These are phyloP conservation scores for Parapsyche elsis DNA, from an alignment of 1,140 invertebrate species.

Conservation along the genomic window DNA sequence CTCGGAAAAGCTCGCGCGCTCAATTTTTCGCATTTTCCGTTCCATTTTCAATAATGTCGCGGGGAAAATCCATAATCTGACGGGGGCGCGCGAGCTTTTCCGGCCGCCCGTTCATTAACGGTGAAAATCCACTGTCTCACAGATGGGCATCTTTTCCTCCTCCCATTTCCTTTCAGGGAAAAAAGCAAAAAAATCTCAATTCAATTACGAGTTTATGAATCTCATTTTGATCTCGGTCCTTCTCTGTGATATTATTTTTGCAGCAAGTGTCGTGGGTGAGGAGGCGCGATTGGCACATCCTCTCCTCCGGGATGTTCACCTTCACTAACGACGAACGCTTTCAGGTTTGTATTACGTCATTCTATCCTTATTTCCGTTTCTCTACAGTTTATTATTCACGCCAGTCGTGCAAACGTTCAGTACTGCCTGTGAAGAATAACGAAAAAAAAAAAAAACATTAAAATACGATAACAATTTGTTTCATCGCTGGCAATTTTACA, in stretches of 20 bases:
- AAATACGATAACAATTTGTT: not conserved
- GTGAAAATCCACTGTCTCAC: constrained; percentile 35
- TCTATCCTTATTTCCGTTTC: not conserved
- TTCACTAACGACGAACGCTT: constrained; percentile 94
- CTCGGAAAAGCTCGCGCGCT: no score
- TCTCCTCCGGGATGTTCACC: constrained; percentile 89
- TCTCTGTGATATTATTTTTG: constrained; percentile 55
- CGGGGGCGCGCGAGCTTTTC: not conserved
- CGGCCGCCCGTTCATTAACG: constrained; percentile 12
- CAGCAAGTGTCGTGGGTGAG: constrained; percentile 91
- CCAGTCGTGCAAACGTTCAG: not conserved
- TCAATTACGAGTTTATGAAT: constrained; percentile 50
- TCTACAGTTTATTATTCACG: not conserved
- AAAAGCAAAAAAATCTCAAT: constrained; percentile 35
- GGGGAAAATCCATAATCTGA: constrained; percentile 13
- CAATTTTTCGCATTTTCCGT: not conserved
- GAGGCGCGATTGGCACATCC: constrained; percentile 89
- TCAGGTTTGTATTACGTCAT: constrained; percentile 62
- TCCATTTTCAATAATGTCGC: no score
- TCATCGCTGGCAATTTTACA: not conserved
- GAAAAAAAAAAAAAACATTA: not conserved
- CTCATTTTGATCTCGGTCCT: constrained; percentile 39
- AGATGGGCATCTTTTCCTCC: no score
- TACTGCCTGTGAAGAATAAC: not conserved
- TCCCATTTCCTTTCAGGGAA: constrained; percentile 30